Conservation (phyloP, 2,797 vertebrate genomes). For the Erpetoichthys calabaricus region DNA sequence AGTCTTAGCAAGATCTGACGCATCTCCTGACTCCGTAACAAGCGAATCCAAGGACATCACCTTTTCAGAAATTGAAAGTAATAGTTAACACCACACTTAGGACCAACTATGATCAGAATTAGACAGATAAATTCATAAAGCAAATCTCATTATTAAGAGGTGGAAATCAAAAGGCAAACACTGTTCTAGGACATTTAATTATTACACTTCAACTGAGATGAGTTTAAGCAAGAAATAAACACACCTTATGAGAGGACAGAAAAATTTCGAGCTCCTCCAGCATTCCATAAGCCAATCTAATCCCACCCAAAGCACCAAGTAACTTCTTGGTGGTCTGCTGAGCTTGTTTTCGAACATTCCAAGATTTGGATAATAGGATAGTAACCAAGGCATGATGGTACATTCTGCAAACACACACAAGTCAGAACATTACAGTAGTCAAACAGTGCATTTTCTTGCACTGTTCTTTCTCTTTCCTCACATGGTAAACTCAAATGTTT, state of each 20-base stretch:
- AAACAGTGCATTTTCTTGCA: slow-evolving; percentile 1
- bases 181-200: background rate
- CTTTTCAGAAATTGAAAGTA: slow-evolving; percentile 29
- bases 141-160: no score
- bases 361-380: slow-evolving; percentile 66
- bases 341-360: slow-evolving; percentile 73
- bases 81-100: background rate
- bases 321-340: slow-evolving; percentile 76
- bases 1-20: slow-evolving; percentile 61
- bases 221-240: background rate
- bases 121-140: no score
- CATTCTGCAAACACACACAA: slow-evolving; percentile 49
- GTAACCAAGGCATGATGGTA: slow-evolving; percentile 67
- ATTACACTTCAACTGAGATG: no score
- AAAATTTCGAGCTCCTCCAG: slow-evolving; percentile 68
- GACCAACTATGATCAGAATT: no score
- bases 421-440: background rate
- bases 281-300: slow-evolving; percentile 68
- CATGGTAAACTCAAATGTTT: background rate
- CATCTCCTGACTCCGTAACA: slow-evolving; percentile 66
- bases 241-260: slow-evolving; percentile 80
- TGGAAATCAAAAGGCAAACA: background rate
- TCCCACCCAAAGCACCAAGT: slow-evolving; percentile 68
- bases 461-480: background rate
- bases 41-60: slow-evolving; percentile 64